phyloP scores from a whole-genome alignment of 2,888 invertebrate genomes.

The Lithophane ornitopus region DNA sequence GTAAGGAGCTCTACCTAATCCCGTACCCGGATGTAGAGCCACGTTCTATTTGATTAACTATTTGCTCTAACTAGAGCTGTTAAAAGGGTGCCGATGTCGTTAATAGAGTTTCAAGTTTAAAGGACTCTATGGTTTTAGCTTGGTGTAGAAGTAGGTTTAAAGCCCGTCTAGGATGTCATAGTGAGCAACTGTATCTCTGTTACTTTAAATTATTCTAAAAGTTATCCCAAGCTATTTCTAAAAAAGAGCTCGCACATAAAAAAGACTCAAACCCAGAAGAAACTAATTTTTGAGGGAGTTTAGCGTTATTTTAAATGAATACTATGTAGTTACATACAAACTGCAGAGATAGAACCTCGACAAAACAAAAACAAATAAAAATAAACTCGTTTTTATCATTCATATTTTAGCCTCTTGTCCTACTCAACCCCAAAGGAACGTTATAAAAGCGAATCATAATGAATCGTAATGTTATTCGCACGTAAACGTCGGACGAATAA shows the following conservation, averaged over 20 bases:
- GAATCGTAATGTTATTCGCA: constrained; percentile 55
- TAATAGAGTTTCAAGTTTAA: constrained; percentile 50
- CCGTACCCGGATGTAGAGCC: constrained; percentile 66
- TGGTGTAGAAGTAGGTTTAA: not conserved
- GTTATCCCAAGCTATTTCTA: not conserved
- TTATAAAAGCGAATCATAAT: constrained; percentile 49
- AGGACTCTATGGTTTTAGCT: constrained; percentile 26
- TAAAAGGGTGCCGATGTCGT: constrained; percentile 65
- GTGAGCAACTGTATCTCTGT: not conserved
- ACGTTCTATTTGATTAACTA: constrained; percentile 78
- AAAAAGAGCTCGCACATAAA: not conserved
- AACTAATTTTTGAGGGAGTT: not conserved
- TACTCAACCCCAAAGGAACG: not conserved
- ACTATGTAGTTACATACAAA: not conserved
- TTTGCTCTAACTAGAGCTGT: constrained; percentile 68
- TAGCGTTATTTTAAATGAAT: not conserved
- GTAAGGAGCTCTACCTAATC: constrained; percentile 71
- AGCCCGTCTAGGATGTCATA: not conserved
- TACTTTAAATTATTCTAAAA: not conserved
- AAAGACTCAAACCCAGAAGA: not conserved
- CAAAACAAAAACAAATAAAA: not conserved
- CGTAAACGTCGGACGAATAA: constrained; percentile 45
- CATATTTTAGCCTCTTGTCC: not conserved
- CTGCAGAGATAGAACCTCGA: not conserved
- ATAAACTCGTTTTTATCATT: not conserved